Evolutionary conservation across 2,113 vertebrate species (phyloP).

Genomic region (Corythornis cristatus): DNA sequence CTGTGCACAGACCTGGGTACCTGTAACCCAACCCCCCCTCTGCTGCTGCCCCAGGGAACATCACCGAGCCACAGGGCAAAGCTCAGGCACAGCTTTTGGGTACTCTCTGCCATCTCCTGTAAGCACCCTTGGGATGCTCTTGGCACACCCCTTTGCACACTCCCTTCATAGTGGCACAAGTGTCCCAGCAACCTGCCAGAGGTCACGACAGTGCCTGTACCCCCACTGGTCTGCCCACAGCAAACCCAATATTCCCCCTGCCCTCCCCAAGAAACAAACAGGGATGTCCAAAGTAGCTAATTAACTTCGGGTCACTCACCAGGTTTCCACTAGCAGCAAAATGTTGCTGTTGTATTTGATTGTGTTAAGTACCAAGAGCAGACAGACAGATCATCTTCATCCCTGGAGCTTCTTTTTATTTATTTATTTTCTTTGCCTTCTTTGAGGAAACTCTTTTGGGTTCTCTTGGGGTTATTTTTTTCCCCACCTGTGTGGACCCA

Average conservation of each 20-base stretch:
- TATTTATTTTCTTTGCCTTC: not conserved
- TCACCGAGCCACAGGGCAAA: not conserved
- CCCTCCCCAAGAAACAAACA: accelerated
- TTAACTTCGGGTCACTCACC: not conserved
- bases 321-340: not conserved
- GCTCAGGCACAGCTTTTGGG: accelerated
- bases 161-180: accelerated
- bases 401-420: not conserved
- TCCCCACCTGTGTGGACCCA: accelerated
- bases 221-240: not conserved
- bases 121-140: not conserved
- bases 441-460: not conserved
- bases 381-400: not conserved
- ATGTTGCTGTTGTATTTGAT: not conserved
- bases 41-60: accelerated
- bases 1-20: not conserved
- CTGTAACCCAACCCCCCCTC: not conserved
- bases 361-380: not conserved
- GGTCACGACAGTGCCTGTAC: not conserved
- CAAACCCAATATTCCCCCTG: accelerated
- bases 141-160: not conserved
- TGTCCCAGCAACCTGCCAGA: accelerated
- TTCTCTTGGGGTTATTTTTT: not conserved
- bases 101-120: not conserved
- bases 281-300: not conserved